Evolutionary conservation across 2,797 vertebrate genomes (phyloP), one percentile per base, ranked within the genome.

Genomic region (Lophius americanus): DNA sequence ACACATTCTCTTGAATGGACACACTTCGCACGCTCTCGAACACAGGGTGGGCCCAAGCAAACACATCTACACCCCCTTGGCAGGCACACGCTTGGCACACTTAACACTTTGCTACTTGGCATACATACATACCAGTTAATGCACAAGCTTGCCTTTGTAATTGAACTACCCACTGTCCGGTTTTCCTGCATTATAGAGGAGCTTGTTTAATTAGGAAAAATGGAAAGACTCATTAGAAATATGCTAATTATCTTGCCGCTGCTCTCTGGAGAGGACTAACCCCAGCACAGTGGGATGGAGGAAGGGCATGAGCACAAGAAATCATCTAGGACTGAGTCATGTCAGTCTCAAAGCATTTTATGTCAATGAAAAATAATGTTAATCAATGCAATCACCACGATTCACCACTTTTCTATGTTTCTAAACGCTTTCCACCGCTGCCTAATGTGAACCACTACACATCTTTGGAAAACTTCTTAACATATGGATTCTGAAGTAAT

Each of bases 161-260:
- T 92, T 92, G 91, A 92, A 93, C 91, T 93, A 88, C 32, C 64
- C 53, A 53, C 88, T 91, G 90, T 93, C 92, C 91, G 88, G 91
- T 92, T 94, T 94, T 94, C 91, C 91, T 94, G 90, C 91, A 92
- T 94, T 94, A 93, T 93, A 89, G 89, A 93, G 91, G 87, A 87
- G 90, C 90, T 90, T 68, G 85, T 92, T 94, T 94, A 94, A 94
- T 94, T 90, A 92, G 89, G 76, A 86, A 93, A 93, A 91, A 92
- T 92, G 89, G 92, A 93, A 94, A 92, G 91, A 92, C 92, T 94
- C 93, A 91, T 94, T 93, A 94, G 91, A 91, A 90, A 89, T 91
- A 92, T 93, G 93, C 88, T 94, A 93, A 94, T 94, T 91, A 93
- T 92, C 86, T 88, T 73, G 81, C 83, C 85, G 87, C 70, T 73